Evolutionary conservation across 2,797 vertebrate species (phyloP), one percentile per base, ranked within the genome.

Genomic region (Loriculus beryllinus): DNA sequence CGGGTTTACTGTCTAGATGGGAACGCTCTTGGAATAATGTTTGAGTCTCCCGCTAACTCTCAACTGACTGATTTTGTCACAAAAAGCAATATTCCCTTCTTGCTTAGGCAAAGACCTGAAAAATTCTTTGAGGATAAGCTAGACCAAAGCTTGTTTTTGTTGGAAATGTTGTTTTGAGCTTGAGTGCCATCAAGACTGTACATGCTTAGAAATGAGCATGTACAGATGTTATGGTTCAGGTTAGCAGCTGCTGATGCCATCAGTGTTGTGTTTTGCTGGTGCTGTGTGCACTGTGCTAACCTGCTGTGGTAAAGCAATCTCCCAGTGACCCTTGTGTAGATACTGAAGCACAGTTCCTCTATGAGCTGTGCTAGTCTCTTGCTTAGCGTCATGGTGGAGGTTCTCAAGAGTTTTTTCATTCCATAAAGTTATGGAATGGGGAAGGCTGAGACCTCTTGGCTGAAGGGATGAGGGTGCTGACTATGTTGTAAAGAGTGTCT

Each of bases 381-480:
- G 54, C 25, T 90, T 63, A 47, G 90, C n/a, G n/a, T 83, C 40
- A 3, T 20, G 39, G 13, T 49, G 48, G n/a, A 60, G 25, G 5
- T 40, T 76, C 26, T 88, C 23, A 11, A 11, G 25, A 1, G 67
- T 48, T 84, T 77, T 77, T 62, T 28, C 12, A 40, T 86, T 65
- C 31, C 6, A 0, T 29, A 35, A 25, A 35, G 7, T 21, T 68
- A 14, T 69, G 62, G 59, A 47, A 31, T 54, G 57, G 88, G 84
- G 65, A 80, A 25, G 70, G 45, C 33, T 82, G 90, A 94, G 81
- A 65, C 43, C 68, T 49, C 68, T 22, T 20, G 31, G 70, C 40
- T 92, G 75, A 51, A 80, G 45, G 75, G 52, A 11, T 88, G 83
- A 91, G 69, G 63, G 10, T 94, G 65, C 82, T 65, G 33, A 51